Conservation (phyloP, 2,797 vertebrate genomes). For the Percopsis omiscomaycus region DNA sequence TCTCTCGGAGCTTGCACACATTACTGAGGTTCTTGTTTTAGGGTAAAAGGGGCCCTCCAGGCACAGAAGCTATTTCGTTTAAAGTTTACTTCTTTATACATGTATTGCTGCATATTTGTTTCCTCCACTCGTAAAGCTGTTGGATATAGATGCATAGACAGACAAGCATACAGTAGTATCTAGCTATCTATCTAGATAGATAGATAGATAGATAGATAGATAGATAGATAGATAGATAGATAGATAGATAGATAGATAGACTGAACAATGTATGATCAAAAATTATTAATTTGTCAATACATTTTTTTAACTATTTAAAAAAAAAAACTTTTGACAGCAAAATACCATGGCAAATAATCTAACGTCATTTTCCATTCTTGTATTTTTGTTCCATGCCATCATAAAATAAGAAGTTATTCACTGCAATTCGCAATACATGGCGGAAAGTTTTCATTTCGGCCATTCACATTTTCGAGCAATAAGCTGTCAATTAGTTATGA, state of each 20-base stretch:
- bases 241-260: constrained; percentile 2
- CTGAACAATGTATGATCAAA: too few relatives aligned
- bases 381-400: too few relatives aligned
- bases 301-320: not conserved
- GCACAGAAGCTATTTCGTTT: constrained; percentile 15
- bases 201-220: constrained; percentile 17
- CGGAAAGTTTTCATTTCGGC: too few relatives aligned
- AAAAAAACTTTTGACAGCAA: not conserved
- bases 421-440: too few relatives aligned
- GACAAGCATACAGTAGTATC: not conserved
- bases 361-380: too few relatives aligned
- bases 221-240: constrained; percentile 13
- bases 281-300: too few relatives aligned
- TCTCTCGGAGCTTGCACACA: not conserved
- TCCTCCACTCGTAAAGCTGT: not conserved
- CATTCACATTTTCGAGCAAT: too few relatives aligned
- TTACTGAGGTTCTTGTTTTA: constrained; percentile 29
- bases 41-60: not conserved
- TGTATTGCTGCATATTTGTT: not conserved
- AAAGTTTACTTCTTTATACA: constrained; percentile 17
- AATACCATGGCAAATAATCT: too few relatives aligned
- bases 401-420: too few relatives aligned
- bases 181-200: constrained; percentile 6
- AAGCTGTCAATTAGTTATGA: too few relatives aligned
- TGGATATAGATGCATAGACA: not conserved